phyloP scores from a whole-genome alignment of 2,888 invertebrate species.

The Agonopterix alstromeriana region DNA sequence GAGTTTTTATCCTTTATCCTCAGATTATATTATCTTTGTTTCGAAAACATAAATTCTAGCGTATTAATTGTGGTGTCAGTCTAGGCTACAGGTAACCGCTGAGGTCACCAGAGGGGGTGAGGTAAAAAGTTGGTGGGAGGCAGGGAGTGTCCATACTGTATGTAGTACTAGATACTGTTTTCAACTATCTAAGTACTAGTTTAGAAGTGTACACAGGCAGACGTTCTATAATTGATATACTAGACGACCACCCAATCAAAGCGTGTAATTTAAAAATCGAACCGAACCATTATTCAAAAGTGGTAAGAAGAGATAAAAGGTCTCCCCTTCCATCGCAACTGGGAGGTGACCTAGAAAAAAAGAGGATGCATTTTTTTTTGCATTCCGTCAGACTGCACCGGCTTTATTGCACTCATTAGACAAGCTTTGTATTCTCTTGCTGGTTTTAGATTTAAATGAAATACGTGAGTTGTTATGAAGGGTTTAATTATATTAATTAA shows the following conservation, averaged over 20 bases:
- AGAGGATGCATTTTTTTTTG: constrained; percentile 37
- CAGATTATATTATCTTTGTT: too few species aligned
- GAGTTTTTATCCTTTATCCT: too few species aligned
- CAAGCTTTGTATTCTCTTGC: constrained; percentile 14
- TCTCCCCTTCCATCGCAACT: constrained; percentile 9
- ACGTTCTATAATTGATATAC: too few species aligned
- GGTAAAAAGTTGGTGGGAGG: too few species aligned
- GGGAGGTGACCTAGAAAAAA: constrained; percentile 49
- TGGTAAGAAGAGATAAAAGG: constrained; percentile 28
- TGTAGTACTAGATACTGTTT: too few species aligned
- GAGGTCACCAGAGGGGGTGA: too few species aligned
- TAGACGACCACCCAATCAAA: constrained; percentile 14
- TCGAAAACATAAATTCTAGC: too few species aligned
- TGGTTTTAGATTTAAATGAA: constrained; percentile 31
- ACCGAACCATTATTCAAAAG: constrained; percentile 31
- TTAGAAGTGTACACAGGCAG: too few species aligned
- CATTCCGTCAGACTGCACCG: constrained; percentile 25
- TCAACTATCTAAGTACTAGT: too few species aligned
- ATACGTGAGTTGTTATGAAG: constrained; percentile 12
- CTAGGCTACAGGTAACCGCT: too few species aligned
- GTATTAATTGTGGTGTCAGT: too few species aligned
- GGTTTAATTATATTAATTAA: neutral
- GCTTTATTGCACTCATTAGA: constrained; percentile 50
- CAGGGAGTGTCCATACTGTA: too few species aligned
- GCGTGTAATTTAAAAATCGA: constrained; percentile 30